phyloP scores from a whole-genome alignment of 2,113 vertebrate genomes.

The Cettia cetti region DNA sequence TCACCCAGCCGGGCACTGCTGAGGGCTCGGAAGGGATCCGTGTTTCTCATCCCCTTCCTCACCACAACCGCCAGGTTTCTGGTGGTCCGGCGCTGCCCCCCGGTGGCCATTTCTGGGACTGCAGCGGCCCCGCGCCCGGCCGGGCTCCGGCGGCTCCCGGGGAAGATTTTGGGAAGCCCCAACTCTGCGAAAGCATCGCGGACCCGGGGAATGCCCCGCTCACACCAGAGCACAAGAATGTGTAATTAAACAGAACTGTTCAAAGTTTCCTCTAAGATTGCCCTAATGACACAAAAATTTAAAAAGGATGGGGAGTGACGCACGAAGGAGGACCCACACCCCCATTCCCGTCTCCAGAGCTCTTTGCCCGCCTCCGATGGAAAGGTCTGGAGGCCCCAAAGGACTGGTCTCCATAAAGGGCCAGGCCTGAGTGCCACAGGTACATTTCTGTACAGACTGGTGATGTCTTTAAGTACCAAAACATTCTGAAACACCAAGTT shows the following conservation, averaged over 20 bases:
- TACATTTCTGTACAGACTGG: background rate
- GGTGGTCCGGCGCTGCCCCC: background rate
- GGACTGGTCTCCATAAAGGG: background rate
- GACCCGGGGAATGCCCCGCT: background rate
- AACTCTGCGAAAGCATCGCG: fast-evolving
- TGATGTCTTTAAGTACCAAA: background rate
- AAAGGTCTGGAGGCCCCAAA: background rate
- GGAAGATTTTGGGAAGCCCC: fast-evolving
- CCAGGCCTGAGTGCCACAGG: background rate
- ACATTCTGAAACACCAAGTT: background rate
- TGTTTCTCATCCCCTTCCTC: background rate
- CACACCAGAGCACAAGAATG: background rate
- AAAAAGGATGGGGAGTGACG: background rate
- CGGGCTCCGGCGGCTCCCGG: background rate
- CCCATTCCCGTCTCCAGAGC: background rate
- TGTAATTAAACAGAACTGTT: fast-evolving
- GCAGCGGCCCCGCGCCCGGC: background rate
- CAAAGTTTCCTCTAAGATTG: background rate
- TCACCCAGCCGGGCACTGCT: background rate
- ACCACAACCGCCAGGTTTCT: background rate
- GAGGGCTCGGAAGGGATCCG: too few species aligned
- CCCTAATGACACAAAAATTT: background rate
- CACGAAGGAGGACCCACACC: fast-evolving
- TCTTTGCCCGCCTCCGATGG: fast-evolving
- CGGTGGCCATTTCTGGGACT: background rate